Percentiles rank a stretch among this genome's conserved stretches.
phyloP scores from a whole-genome alignment of 2,888 invertebrate genomes.

The Brenthis hecate region DNA sequence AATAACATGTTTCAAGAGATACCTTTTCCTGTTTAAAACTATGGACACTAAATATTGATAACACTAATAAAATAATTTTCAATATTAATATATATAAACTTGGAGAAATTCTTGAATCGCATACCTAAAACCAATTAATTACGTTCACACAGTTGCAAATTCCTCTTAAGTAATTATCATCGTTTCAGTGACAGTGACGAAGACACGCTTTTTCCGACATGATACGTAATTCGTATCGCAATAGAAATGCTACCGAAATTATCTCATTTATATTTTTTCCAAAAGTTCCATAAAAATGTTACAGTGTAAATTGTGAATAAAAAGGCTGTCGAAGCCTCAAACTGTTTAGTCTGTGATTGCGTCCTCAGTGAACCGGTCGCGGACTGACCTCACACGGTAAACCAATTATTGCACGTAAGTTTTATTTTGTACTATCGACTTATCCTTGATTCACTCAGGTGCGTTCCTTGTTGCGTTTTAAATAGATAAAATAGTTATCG shows the following conservation, averaged over 20 bases:
- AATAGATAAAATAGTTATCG: no score
- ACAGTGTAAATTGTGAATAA: conserved; percentile 53
- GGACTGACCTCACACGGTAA: conserved; percentile 48
- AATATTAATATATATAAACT: not conserved
- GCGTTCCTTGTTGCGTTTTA: no score
- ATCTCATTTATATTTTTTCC: conserved; percentile 3
- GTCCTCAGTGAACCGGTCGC: conserved; percentile 67
- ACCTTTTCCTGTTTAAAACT: no score
- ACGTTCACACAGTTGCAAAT: conserved; percentile 22
- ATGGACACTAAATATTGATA: no score
- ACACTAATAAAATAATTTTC: no score
- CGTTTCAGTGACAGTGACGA: conserved; percentile 10
- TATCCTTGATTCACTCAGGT: not conserved
- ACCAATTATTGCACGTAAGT: conserved; percentile 53
- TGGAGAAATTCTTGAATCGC: conserved; percentile 7
- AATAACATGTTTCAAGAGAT: no score
- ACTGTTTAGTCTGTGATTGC: conserved; percentile 71
- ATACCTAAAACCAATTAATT: conserved; percentile 9
- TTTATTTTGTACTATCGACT: conserved; percentile 33
- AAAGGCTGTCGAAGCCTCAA: conserved; percentile 67
- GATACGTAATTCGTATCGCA: conserved; percentile 4
- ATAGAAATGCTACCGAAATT: conserved; percentile 11
- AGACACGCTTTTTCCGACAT: conserved; percentile 3
- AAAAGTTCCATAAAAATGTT: conserved; percentile 5
- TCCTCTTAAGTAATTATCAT: conserved; percentile 23